Evolutionary conservation across 2,888 invertebrate species (phyloP).

Genomic region (Nasonia oneida): DNA sequence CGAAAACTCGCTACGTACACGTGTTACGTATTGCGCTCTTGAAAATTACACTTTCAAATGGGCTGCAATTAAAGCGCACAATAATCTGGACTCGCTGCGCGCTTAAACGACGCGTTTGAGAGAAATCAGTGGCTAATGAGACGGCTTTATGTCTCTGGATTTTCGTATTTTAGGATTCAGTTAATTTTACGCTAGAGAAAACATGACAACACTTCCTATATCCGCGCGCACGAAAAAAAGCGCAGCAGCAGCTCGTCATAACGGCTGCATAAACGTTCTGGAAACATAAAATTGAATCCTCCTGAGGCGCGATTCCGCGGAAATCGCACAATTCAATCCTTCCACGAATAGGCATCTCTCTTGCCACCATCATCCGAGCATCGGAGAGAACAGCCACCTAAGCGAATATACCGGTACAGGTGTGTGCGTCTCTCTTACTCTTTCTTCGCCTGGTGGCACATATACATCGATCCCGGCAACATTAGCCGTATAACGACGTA

Average conservation of each 20-base stretch:
- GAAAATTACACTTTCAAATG: conserved; percentile 52
- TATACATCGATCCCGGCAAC: too few relatives aligned
- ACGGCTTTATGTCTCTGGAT: not conserved
- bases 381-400: not conserved
- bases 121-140: conserved; percentile 9
- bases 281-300: conserved; percentile 42
- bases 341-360: conserved; percentile 42
- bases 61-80: conserved; percentile 22
- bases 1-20: conserved; percentile 26
- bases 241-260: not conserved
- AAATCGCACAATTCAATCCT: conserved; percentile 52
- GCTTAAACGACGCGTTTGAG: not conserved
- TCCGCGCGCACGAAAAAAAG: not conserved
- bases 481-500: too few relatives aligned
- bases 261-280: conserved; percentile 32
- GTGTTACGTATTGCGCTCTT: conserved; percentile 18
- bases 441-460: not conserved
- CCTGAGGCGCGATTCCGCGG: conserved; percentile 24
- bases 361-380: not conserved
- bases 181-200: too few relatives aligned
- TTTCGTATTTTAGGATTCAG: not conserved
- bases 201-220: not conserved
- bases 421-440: not conserved
- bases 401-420: not conserved
- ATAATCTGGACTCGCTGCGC: not conserved